phyloP scores from a whole-genome alignment of 1,140 invertebrate genomes.

The Drosophila sp. region DNA sequence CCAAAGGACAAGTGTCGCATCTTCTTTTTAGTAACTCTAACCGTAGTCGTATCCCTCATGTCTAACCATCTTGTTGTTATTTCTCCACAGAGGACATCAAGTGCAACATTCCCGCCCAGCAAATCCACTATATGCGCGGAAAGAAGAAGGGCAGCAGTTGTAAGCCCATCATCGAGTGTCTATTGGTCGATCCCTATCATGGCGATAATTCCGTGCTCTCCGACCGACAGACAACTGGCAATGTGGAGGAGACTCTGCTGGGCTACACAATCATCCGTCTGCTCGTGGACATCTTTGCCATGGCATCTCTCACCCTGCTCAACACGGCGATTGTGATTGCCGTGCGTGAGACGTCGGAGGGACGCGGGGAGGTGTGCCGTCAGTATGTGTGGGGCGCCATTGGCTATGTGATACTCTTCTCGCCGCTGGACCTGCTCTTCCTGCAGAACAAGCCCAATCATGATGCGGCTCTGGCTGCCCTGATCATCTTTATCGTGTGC shows the following conservation, averaged over 20 bases:
- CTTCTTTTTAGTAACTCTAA: no score
- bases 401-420: conserved; percentile 89
- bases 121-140: conserved; percentile 78
- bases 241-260: conserved; percentile 89
- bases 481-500: conserved; percentile 88
- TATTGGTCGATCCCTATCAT: conserved; percentile 89
- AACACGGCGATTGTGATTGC: conserved; percentile 92
- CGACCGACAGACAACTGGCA: conserved; percentile 86
- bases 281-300: conserved; percentile 91
- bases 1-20: no score
- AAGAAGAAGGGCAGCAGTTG: conserved; percentile 78
- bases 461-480: conserved; percentile 42
- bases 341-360: conserved; percentile 91
- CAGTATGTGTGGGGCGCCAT: conserved; percentile 91
- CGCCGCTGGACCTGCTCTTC: conserved; percentile 87
- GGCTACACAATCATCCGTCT: conserved; percentile 89
- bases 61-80: no score
- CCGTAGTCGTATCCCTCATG: background rate
- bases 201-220: conserved; percentile 87
- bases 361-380: conserved; percentile 91
- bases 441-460: conserved; percentile 45
- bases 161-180: conserved; percentile 88
- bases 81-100: conserved; percentile 85
- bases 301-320: conserved; percentile 89
- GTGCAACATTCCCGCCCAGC: conserved; percentile 86